phyloP scores from a whole-genome alignment of 1,140 invertebrate species.

The Pogonomyrmex californicus region DNA sequence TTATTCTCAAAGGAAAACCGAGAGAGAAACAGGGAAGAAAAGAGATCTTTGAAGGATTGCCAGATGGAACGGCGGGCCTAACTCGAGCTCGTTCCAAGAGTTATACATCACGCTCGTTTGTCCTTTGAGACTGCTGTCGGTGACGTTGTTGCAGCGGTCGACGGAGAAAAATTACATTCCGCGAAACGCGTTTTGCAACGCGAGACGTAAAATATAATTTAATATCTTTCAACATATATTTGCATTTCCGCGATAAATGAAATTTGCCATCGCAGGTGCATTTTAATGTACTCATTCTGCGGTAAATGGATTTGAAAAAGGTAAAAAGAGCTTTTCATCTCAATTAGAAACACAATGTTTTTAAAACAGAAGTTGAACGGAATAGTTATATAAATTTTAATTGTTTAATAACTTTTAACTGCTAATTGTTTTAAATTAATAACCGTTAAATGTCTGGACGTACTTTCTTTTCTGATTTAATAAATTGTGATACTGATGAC shows the following conservation, averaged over 20 bases:
- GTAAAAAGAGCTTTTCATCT: background rate
- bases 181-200: constrained; percentile 39
- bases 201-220: constrained; percentile 33
- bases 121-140: constrained; percentile 57
- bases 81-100: constrained; percentile 48
- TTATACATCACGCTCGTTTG: constrained; percentile 59
- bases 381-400: background rate
- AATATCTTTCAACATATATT: constrained; percentile 18
- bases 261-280: background rate
- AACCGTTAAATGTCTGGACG: background rate
- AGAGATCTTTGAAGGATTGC: constrained; percentile 50
- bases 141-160: constrained; percentile 46
- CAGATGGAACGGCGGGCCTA: constrained; percentile 50
- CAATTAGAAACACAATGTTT: background rate
- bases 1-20: constrained; percentile 42
- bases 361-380: background rate
- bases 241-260: constrained; percentile 21
- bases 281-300: background rate
- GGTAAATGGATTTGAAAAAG: background rate
- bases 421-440: background rate
- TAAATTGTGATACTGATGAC: constrained; percentile 8
- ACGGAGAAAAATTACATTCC: constrained; percentile 58
- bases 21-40: background rate
- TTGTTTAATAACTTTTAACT: too few relatives aligned
- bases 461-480: background rate